These are phyloP conservation scores for Sebastes baramenuke DNA, from an alignment of 2,797 vertebrate species.

Conservation along the genomic window DNA sequence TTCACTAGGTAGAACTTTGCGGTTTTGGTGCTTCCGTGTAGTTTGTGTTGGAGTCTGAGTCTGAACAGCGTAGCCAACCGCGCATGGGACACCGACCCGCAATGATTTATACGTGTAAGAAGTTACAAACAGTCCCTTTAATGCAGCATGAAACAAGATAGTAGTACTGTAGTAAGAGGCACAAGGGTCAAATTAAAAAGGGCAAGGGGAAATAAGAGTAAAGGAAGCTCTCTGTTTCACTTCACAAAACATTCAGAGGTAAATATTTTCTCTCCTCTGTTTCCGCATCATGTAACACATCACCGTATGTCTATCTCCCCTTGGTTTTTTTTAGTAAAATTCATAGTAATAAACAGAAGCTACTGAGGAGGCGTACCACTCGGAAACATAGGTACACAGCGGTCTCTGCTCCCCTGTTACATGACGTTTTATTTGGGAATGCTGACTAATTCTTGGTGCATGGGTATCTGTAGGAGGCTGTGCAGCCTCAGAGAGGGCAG, in stretches of 20 bases:
- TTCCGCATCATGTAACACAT: conserved; percentile 78
- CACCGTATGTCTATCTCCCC: conserved; percentile 88
- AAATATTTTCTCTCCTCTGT: conserved; percentile 55
- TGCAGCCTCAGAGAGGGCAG: conserved; percentile 60
- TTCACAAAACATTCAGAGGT: background rate
- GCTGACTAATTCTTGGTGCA: conserved; percentile 93
- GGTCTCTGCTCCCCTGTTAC: conserved; percentile 85
- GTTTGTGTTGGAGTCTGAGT: no score
- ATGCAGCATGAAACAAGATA: background rate
- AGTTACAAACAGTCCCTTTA: no score
- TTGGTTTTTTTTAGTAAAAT: conserved; percentile 90
- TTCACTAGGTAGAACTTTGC: no score
- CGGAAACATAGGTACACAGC: conserved; percentile 96
- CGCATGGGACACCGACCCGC: no score
- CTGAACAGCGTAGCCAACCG: no score
- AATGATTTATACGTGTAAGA: no score
- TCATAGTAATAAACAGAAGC: conserved; percentile 97
- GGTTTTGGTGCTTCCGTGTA: no score
- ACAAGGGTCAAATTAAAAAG: background rate
- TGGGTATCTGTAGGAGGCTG: conserved; percentile 79
- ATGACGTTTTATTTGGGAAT: conserved; percentile 90
- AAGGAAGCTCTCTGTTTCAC: background rate
- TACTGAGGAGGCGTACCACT: conserved; percentile 94
- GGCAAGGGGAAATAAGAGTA: no score
- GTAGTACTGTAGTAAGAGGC: background rate